phyloP scores from a whole-genome alignment of 2,888 invertebrate genomes.

The Sinopyrophorus schimmeli region DNA sequence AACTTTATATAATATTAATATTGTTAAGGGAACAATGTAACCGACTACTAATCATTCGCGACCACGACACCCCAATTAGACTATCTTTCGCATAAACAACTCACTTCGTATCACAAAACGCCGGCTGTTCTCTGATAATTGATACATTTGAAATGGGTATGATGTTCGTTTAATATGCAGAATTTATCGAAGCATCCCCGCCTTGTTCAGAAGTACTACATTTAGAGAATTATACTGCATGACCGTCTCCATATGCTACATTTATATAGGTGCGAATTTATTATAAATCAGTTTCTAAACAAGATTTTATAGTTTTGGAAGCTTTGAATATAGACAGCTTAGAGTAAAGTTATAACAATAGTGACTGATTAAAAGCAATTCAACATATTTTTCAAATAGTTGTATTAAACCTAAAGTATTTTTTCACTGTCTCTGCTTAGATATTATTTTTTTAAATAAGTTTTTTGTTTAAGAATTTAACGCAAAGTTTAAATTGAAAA shows the following conservation, averaged over 20 bases:
- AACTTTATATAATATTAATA: no score
- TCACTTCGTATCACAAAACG: conserved; percentile 47
- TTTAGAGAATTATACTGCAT: conserved; percentile 31
- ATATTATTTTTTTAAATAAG: no score
- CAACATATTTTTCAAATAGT: no score
- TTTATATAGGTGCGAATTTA: conserved; percentile 25
- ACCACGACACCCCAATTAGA: conserved; percentile 46
- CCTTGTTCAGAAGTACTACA: conserved; percentile 26
- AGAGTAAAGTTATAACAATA: no score
- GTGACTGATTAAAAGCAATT: no score
- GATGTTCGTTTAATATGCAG: conserved; percentile 38
- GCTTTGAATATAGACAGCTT: no score
- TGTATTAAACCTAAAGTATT: no score
- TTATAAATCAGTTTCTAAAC: conserved; percentile 26
- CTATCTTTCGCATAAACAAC: conserved; percentile 53
- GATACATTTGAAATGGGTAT: conserved; percentile 48
- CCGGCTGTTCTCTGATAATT: conserved; percentile 49
- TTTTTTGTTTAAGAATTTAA: no score
- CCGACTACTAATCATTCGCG: conserved; percentile 46
- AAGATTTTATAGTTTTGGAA: conserved; percentile 22
- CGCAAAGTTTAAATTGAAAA: no score
- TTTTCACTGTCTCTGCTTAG: no score
- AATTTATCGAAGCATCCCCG: conserved; percentile 37
- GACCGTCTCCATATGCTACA: conserved; percentile 31
- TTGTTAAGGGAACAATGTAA: conserved; percentile 20